Evolutionary conservation across 92 coral and sea anemone genomes (phyloP).

Genomic region (Isaurus tuberculatus): DNA sequence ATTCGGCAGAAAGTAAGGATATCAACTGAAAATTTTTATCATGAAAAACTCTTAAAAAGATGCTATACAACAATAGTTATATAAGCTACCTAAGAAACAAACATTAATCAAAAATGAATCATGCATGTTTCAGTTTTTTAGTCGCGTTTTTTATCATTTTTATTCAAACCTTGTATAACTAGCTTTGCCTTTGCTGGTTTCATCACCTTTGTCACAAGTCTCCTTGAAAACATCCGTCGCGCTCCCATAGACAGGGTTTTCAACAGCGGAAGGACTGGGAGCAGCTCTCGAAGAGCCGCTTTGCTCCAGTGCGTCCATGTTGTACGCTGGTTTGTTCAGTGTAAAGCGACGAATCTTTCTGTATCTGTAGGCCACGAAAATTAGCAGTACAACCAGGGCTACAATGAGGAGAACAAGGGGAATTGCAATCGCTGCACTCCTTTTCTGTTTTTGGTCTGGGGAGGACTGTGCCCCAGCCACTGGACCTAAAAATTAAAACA

Average conservation of each 20-base stretch:
- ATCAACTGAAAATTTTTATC: too few relatives aligned
- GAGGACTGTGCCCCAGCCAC: neutral
- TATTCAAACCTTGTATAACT: constrained; percentile 12
- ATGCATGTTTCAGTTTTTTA: too few relatives aligned
- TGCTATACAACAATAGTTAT: too few relatives aligned
- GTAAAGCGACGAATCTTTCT: neutral
- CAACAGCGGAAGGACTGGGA: neutral
- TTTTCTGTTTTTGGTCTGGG: neutral
- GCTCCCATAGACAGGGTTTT: constrained; percentile 17
- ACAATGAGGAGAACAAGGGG: constrained; percentile 17
- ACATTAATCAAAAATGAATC: too few relatives aligned
- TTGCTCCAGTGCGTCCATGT: neutral
- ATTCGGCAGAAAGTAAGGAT: too few relatives aligned
- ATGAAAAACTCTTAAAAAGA: too few relatives aligned
- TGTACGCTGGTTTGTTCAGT: constrained; percentile 5
- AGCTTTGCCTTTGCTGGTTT: neutral
- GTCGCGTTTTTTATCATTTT: too few relatives aligned
- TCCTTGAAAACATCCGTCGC: neutral
- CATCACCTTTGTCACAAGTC: neutral
- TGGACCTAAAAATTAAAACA: neutral
- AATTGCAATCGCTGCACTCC: constrained; percentile 8
- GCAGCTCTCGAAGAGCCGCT: neutral
- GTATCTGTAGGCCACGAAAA: constrained; percentile 22
- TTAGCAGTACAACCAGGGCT: neutral
- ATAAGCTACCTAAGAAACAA: too few relatives aligned